Evolutionary conservation across 2,888 invertebrate species (phyloP).

Genomic region (Pomacea canaliculata): DNA sequence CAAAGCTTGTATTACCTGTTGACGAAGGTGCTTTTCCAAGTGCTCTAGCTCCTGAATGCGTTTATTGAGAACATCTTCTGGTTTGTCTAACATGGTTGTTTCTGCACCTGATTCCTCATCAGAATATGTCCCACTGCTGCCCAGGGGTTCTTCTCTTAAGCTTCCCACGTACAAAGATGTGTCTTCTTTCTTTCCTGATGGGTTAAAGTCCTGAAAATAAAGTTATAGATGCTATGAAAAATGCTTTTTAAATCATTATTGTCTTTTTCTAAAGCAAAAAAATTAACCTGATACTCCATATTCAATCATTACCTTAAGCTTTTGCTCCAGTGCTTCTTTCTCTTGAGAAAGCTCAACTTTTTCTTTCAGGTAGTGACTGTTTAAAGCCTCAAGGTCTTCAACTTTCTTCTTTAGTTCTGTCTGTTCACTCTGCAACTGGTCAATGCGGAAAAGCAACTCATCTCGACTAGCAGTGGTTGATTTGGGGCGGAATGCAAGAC

Average conservation of each 20-base stretch:
- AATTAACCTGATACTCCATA: too few relatives aligned
- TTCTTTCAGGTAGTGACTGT: constrained; percentile 29
- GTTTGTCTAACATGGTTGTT: constrained; percentile 54
- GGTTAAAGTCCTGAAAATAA: neutral
- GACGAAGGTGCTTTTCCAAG: constrained; percentile 54
- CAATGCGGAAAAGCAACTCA: constrained; percentile 30
- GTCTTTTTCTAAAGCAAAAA: too few relatives aligned
- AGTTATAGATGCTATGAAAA: too few relatives aligned
- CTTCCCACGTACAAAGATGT: constrained; percentile 7
- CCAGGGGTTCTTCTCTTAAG: constrained; percentile 17
- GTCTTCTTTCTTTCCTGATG: constrained; percentile 10
- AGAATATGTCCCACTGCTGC: constrained; percentile 19
- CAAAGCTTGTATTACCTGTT: constrained; percentile 1
- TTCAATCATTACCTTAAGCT: constrained; percentile 12
- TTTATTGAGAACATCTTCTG: constrained; percentile 61
- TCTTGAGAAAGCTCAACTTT: constrained; percentile 27
- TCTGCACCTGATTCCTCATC: constrained; percentile 15
- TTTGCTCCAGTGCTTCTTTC: constrained; percentile 25
- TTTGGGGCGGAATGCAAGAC: constrained; percentile 17
- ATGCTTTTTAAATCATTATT: too few relatives aligned
- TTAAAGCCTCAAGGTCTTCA: constrained; percentile 28
- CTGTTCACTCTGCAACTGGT: constrained; percentile 29
- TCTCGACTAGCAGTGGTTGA: constrained; percentile 20
- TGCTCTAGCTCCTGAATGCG: constrained; percentile 62
- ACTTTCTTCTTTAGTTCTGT: constrained; percentile 27